Percentiles rank a stretch among this genome's conserved stretches.
These are phyloP conservation scores for Meda fulgida DNA, from an alignment of 2,797 vertebrate species.

Conservation along the genomic window DNA sequence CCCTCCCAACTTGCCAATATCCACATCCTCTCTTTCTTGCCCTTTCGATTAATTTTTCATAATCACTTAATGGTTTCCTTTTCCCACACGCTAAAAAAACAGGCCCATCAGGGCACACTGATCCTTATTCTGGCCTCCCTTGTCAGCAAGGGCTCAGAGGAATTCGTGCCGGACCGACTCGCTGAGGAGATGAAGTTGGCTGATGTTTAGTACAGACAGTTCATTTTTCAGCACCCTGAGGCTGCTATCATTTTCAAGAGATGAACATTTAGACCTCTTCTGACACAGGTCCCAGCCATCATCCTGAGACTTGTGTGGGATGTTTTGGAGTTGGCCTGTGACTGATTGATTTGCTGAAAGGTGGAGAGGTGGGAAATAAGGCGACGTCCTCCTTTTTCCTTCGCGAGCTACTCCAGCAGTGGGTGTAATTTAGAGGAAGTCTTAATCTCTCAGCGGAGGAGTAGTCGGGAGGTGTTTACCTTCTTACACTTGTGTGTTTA, in stretches of 20 bases:
- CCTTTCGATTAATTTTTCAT: conserved; percentile 66
- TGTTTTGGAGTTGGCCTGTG: conserved; percentile 30
- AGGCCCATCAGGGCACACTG: conserved; percentile 35
- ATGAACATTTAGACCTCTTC: conserved; percentile 26
- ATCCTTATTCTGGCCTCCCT: conserved; percentile 46
- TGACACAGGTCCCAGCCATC: neutral
- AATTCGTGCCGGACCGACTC: conserved; percentile 33
- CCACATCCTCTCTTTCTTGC: conserved; percentile 70
- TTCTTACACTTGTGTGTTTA: conserved; percentile 13
- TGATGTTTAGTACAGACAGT: neutral
- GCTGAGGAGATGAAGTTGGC: conserved; percentile 12
- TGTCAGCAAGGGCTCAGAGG: conserved; percentile 1
- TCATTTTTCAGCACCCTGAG: conserved; percentile 23
- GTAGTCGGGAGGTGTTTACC: conserved; percentile 16
- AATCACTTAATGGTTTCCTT: conserved; percentile 69
- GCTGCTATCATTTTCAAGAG: conserved; percentile 14
- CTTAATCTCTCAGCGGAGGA: conserved; percentile 27
- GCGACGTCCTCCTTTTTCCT: conserved; percentile 16
- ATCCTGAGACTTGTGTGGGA: conserved; percentile 30
- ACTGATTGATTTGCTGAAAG: conserved; percentile 45
- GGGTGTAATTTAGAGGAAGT: conserved; percentile 18
- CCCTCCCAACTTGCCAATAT: conserved; percentile 58
- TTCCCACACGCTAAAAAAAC: conserved; percentile 66
- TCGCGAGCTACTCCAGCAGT: neutral
- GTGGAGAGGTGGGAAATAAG: conserved; percentile 44